These are phyloP conservation scores for Drosophila nr. perissopoda DNA, from an alignment of 2,888 invertebrate genomes.

Conservation along the genomic window DNA sequence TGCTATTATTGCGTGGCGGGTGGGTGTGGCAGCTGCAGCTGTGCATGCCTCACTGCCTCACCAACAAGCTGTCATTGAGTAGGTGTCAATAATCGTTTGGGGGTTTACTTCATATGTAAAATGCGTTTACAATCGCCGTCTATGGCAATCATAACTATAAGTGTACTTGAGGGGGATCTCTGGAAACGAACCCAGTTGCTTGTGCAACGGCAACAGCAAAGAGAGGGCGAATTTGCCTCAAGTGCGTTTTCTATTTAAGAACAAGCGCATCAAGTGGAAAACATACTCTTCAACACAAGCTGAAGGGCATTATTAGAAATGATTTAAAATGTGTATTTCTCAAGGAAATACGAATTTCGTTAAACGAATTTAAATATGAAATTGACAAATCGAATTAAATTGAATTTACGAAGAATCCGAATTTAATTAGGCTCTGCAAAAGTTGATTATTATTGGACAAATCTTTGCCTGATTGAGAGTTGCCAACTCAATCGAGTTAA, in stretches of 20 bases:
- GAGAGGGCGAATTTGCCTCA: not conserved
- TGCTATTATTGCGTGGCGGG: slow-evolving; percentile 6
- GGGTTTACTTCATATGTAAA: slow-evolving; percentile 25
- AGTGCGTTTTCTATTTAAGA: not conserved
- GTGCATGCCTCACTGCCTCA: slow-evolving; percentile 35
- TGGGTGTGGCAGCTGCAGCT: slow-evolving; percentile 28
- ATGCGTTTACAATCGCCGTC: not conserved
- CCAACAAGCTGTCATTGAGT: slow-evolving; percentile 58
- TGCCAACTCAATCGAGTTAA: not conserved
- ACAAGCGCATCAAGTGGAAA: not conserved
- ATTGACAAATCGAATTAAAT: not conserved
- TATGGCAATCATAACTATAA: not conserved
- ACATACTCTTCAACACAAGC: not conserved
- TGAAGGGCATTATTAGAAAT: not conserved
- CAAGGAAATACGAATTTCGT: not conserved
- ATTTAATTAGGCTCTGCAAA: not conserved
- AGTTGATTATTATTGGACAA: not conserved
- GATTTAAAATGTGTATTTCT: not conserved
- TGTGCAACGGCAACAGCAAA: not conserved
- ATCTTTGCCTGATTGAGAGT: not conserved
- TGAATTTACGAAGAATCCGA: not conserved
- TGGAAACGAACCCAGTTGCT: not conserved
- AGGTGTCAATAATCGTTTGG: slow-evolving; percentile 64
- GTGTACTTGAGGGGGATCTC: not conserved
- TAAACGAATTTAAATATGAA: not conserved